A percentile compares a stretch with the other conserved stretches of the same genome.
phyloP scores from a whole-genome alignment of 2,888 invertebrate species.

The Magallana nippona region DNA sequence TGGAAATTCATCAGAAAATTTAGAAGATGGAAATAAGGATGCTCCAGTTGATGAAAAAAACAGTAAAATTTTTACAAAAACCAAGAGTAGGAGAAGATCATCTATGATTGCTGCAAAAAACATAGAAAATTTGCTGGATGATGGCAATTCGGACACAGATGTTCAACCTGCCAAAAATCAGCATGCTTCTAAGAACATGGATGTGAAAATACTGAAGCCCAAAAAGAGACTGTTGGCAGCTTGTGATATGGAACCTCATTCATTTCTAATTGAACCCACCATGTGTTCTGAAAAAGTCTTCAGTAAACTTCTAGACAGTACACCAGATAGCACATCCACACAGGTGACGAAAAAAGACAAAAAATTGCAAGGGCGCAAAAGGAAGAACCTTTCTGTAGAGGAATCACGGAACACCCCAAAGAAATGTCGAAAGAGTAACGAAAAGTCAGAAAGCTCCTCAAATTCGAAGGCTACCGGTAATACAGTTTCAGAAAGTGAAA shows the following conservation, averaged over 20 bases:
- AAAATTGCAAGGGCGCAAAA: neutral
- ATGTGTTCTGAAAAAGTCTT: constrained; percentile 54
- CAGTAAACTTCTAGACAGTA: constrained; percentile 33
- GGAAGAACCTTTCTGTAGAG: neutral
- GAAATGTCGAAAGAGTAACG: neutral
- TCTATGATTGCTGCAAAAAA: neutral
- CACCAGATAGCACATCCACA: neutral
- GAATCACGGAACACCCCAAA: neutral
- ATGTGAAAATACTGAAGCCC: constrained; percentile 46
- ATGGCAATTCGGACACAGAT: neutral
- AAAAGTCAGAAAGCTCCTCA: neutral
- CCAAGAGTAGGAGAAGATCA: neutral
- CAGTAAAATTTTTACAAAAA: neutral
- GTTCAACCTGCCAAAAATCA: neutral
- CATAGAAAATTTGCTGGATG: neutral
- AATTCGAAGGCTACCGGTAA: neutral
- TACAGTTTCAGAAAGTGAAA: neutral
- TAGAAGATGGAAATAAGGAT: neutral
- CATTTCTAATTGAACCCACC: constrained; percentile 55
- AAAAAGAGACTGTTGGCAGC: constrained; percentile 64
- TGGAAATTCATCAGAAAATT: neutral
- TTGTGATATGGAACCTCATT: constrained; percentile 58
- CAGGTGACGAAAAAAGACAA: constrained; percentile 1
- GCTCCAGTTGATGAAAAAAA: neutral
- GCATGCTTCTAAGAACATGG: neutral